Evolutionary conservation across 2,797 vertebrate species (phyloP), one percentile per base, ranked within the genome.

Genomic region (Tarsius wallacei): DNA sequence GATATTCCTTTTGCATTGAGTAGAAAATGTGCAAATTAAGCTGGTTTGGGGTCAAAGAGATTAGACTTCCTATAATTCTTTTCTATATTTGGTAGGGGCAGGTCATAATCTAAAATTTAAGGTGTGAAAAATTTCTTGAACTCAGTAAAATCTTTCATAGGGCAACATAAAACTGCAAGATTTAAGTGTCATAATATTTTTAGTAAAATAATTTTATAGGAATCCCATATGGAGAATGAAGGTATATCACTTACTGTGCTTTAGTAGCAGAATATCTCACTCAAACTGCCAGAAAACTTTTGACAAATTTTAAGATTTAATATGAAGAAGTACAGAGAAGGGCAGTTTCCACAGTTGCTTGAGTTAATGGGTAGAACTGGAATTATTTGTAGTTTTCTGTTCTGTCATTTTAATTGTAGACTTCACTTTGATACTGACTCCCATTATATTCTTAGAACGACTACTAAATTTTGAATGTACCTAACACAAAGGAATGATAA

Each of bases 121-220:
- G 12, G 1, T 33, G 0, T 91, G 8, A 42, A 21, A 47, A 68
- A 0, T 68, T 87, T 49, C 47, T 94, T 49, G 10, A 93, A 74
- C 70, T 87, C 47, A 68, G 89, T 53, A n/a, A 92, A 95, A 87
- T 92, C 47, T 49, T 90, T 7, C 33, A 66, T 36, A 51, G 31
- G 22, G 47, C 47, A 86, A 6, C 17, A 73, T 76, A 59, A 94
- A 94, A 78, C 59, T 96, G 12, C 49, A 71, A 95, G 55, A 88
- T 21, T 1, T 8, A 47, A 42, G 8, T 76, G 31, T 15, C 16
- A 59, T 53, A 83, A 42, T 53, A 49, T 42, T 93, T 82, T 78
- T 78, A 70, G 51, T 82, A 49, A 93, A 77, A 68, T 90, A 92
- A 86, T 64, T 85, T 66, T 53, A 70, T 2, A 93, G 42, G 15